Percentiles rank a stretch among this genome's conserved stretches.
These are phyloP conservation scores for Zosterops japonicus DNA, from an alignment of 2,113 vertebrate genomes.

Conservation along the genomic window DNA sequence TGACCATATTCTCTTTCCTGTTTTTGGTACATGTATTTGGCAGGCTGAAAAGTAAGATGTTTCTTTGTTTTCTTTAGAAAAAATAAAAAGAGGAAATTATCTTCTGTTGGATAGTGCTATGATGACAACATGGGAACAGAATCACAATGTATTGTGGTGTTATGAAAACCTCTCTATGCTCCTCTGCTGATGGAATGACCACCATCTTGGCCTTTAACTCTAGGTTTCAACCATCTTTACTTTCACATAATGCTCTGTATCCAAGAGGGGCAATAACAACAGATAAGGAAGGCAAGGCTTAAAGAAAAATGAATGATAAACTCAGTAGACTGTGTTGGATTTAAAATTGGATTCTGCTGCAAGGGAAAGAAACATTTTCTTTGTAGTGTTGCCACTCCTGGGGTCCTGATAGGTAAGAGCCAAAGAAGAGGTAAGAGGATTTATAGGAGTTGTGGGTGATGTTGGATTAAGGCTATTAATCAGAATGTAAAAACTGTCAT, in stretches of 20 bases:
- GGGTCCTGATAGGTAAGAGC: neutral
- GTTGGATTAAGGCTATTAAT: slow-evolving; percentile 29
- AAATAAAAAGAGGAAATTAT: neutral
- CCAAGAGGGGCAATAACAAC: neutral
- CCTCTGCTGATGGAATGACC: neutral
- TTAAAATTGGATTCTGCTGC: neutral
- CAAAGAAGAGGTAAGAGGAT: neutral
- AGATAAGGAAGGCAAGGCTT: neutral
- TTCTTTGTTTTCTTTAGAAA: neutral
- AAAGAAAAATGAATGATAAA: neutral
- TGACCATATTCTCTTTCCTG: neutral
- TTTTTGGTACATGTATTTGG: neutral
- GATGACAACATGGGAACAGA: neutral
- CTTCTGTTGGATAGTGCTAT: neutral
- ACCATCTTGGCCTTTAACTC: neutral
- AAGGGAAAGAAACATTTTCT: neutral
- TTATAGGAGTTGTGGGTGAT: neutral
- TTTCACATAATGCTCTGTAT: neutral
- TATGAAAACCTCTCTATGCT: neutral
- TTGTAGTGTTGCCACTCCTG: neutral
- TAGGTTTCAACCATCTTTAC: neutral
- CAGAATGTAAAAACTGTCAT: slow-evolving; percentile 33
- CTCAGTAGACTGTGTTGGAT: neutral
- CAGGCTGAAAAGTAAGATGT: neutral
- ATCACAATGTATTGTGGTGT: neutral